Base-by-base conservation (phyloP, 2,797 vertebrate genomes). In the Rhincodon typus region DNA sequence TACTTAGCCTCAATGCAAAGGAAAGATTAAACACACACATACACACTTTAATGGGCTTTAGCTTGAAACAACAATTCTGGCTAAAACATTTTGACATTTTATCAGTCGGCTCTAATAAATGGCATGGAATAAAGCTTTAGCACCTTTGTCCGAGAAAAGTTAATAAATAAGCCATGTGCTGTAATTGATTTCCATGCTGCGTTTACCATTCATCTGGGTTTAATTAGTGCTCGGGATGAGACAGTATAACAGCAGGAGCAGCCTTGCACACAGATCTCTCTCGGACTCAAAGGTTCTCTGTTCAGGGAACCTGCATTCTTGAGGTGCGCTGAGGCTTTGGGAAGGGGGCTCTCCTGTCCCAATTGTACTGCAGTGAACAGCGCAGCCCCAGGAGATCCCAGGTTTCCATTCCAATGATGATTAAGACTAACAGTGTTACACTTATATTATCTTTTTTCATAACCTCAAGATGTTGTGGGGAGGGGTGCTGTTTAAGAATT, bases 141-240 rank as follows among this genome's bases (percentile, higher is more conserved):
- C 46, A 46, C 94, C 30, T 94, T 94, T 94, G 94, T 53, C 74
- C 94, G 38, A 74, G 94, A 46, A 74, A 53, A 94, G 94, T 72
- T 94, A 94, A 72, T 94, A 94, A 94, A 94, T 94, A 94, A 94
- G 94, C 46, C 42, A 94, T 72, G 69, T 94, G 94, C 46, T 74
- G 42, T 94, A 94, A 94, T 74, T 94, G 94, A 94, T 94, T 94
- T 94, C 94, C 94, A 74, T 72, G 69, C 94, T 94, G 69, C 42
- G 42, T 94, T 94, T 94, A 94, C 46, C 46, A 94, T 94, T 42
- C 94, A 94, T 94, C 94, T 94, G 94, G 94, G 46, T 53, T 94
- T 74, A 72, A 94, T 94, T 94, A 50, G 46, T 74, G 90, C 69
- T 25, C 5, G 25, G 67, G 69, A 94, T 74, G 70, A 94, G 94